Evolutionary conservation across 2,113 vertebrate species (phyloP), one percentile per base, ranked within the genome.

Genomic region (Nibea albiflora): DNA sequence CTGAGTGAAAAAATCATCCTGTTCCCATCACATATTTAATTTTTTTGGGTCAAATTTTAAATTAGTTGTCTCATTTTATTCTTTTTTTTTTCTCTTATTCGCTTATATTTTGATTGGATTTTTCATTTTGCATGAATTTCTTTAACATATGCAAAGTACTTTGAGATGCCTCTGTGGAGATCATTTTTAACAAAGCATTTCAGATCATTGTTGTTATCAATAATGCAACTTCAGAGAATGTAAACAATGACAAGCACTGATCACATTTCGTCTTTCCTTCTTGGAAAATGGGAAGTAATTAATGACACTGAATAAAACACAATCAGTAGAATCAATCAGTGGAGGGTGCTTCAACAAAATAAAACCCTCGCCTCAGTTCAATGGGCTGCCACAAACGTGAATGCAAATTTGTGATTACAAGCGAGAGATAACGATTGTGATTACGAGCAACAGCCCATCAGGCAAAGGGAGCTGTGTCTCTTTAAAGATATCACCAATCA

Each of bases 401-500:
- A n/a, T 44, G 39, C 47, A 56, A 26, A 44, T 7, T 17, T 50
- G 22, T 62, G 47, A 78, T 79, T 53, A 44, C 10, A 44, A 44
- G 44, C 10, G 12, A 44, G 44, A 14, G 44, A 12, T 46, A 46
- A 44, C 44, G 3, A 14, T 46, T 15, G 56, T 50, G 70, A 78
- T 75, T 47, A 67, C 2, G 56, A 44, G n/a, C 15, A 70, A 20
- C 24, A 47, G 11, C 20, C 20, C 53, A 63, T 26, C 2, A 17
- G 39, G 28, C 5, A 17, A 49, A 8, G 26, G n/a, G 9, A 56
- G n/a, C 14, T 8, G 2, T 8, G 35, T 70, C 44, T 50, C 61
- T 67, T 54, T 39, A 68, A 61, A 62, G 26, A 65, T 16, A 64
- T 35, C 12, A 4, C 22, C 0, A 5, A 80, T 83, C 75, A 84